Percentiles rank a stretch among this genome's conserved stretches.
These are phyloP conservation scores for Stramonita haemastoma DNA, from an alignment of 2,888 invertebrate species.

Conservation along the genomic window DNA sequence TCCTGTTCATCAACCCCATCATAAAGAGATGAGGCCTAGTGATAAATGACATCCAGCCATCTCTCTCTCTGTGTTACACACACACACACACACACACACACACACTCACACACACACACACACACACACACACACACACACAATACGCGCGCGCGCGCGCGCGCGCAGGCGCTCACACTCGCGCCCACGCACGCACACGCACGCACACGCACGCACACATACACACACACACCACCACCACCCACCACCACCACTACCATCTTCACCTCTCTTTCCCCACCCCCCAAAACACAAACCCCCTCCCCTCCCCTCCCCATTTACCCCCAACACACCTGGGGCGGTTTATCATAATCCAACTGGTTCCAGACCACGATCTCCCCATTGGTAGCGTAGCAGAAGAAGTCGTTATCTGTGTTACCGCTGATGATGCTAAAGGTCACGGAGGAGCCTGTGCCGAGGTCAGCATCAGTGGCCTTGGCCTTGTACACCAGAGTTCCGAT, in stretches of 20 bases:
- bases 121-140: too few relatives aligned
- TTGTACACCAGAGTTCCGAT: slow-evolving; percentile 56
- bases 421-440: slow-evolving; percentile 59
- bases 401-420: slow-evolving; percentile 56
- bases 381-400: slow-evolving; percentile 50
- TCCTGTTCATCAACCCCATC: too few relatives aligned
- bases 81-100: too few relatives aligned
- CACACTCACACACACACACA: too few relatives aligned
- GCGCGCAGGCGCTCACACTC: too few relatives aligned
- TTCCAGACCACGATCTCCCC: slow-evolving; percentile 55
- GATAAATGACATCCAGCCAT: too few relatives aligned
- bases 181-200: too few relatives aligned
- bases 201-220: neutral
- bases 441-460: slow-evolving; percentile 52
- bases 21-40: too few relatives aligned
- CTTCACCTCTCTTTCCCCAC: neutral
- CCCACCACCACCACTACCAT: neutral
- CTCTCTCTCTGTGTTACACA: too few relatives aligned
- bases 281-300: neutral
- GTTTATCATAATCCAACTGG: slow-evolving; percentile 64
- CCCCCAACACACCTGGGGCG: slow-evolving; percentile 43
- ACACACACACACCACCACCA: neutral
- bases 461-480: slow-evolving; percentile 53
- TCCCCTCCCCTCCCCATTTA: neutral
- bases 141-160: too few relatives aligned